Evolutionary conservation across 2,888 invertebrate species (phyloP), one percentile per base, ranked within the genome.

Genomic region (Baronia brevicornis): DNA sequence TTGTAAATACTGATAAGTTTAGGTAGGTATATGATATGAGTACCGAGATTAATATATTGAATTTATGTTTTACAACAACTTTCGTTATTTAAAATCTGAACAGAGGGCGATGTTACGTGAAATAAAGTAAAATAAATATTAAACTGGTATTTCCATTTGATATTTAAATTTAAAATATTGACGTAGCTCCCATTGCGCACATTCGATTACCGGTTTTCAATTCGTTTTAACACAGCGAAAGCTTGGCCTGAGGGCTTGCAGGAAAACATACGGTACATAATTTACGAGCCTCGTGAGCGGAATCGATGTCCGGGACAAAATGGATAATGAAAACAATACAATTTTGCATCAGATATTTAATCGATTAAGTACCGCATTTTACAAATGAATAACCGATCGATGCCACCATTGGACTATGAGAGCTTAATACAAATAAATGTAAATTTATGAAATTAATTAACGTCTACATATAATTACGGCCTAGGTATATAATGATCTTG

Each of bases 201-300:
- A 78, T 79, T 79, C 80, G 82, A 82, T 82, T 80, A 79, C 79
- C 74, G 74, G 77, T 77, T 66, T 79, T 75, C 77, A 78, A 79
- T 80, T 74, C 71, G 71, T 68, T 80, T 78, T 73, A 74, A 80
- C 72, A 67, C 59, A 60, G 60, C 59, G 60, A 60, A 64, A 58
- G 63, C 55, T 56, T 53, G 54, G 71, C 80, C 70, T 56, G 54
- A 62, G 73, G 84, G 77, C 72, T 57, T 60, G 62, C 60, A 60
- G 60, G 62, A 57, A 60, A 68, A 69, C 75, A 72, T 70, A 73
- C 68, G 65, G 72, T 70, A 62, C 69, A 75, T 79, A 78, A 79
- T 82, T 79, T 72, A 80, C 75, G 67, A 63, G 70, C 64, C 65
- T 64, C 73, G 60, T 62, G 56, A 64, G 55, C 68, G 67, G 69